Base-by-base conservation (phyloP, 2,888 invertebrate genomes). In the Dicyrtomina minuta region DNA sequence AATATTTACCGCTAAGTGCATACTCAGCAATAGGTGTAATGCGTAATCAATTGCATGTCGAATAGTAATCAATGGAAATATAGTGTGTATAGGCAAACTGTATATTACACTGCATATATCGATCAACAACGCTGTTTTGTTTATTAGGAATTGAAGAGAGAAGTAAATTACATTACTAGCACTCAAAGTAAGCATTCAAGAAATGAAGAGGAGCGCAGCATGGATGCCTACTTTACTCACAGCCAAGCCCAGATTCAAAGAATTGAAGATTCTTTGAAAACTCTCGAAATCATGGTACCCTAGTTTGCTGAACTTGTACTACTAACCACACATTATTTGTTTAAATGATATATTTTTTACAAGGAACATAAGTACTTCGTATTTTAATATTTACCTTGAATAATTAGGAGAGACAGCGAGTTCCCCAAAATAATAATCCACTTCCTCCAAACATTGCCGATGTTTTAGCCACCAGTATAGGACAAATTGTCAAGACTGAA, bases 401-500 rank as follows among this genome's bases (percentile, higher is more conserved):
- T 5, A 33, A 33, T 8, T 26, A 77, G 75, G 75, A 77, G 44
- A 71, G 60, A 66, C 56, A 73, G 61, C 55, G 56, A 8, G 8
- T 61, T 3, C 73, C 65, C 65, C 64, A 67, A 70, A 66, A 65
- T 44, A 73, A 69, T 53, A 72, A 66, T 43, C 59, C 68, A 10
- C 44, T 77, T 27, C 75, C 77, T 49, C 46, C 76, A 26, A 75
- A 77, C 64, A 53, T 77, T n/a, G 72, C 75, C 17, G 77, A 77
- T 17, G 59, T 74, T 15, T 60, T 78, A 13, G 73, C 77, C 10
- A 66, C 70, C 0, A 75, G 72, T 27, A 73, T 78, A 39, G 77
- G 74, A 22, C 74, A 84, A 66, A 82, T 85, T 2, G 81, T 89
- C 1, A 82, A 83, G 62, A 81, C 84, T 66, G 88, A 88, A 80